Evolutionary conservation across 2,797 vertebrate species (phyloP).

Genomic region (Microtus californicus): DNA sequence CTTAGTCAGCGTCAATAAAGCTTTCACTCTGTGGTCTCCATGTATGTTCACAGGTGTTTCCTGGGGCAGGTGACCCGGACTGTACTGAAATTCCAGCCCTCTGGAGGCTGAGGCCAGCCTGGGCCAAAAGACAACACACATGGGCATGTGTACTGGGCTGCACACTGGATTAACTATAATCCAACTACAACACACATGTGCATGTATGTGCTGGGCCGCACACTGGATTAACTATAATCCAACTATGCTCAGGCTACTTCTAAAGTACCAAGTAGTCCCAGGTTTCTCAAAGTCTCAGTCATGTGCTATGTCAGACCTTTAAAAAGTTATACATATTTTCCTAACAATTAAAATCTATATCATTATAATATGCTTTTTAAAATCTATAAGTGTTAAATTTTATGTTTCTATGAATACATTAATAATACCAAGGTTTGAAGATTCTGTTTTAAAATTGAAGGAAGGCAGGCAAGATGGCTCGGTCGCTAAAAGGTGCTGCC

Average conservation of each 20-base stretch:
- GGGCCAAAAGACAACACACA: not conserved
- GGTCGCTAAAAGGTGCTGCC: not conserved
- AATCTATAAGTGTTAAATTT: slow-evolving; percentile 46
- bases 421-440: slow-evolving; percentile 43
- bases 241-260: slow-evolving; percentile 16
- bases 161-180: not conserved
- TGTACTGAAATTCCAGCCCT: not conserved
- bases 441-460: slow-evolving; percentile 38
- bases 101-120: not conserved
- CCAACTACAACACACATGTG: too few species aligned
- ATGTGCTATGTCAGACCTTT: not conserved
- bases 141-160: not conserved
- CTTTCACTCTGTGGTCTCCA: not conserved
- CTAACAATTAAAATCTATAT: slow-evolving; percentile 20
- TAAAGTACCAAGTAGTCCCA: slow-evolving; percentile 45
- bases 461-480: too few species aligned
- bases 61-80: not conserved
- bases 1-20: not conserved
- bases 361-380: not conserved
- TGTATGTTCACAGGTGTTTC: not conserved
- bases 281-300: slow-evolving; percentile 57
- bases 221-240: not conserved
- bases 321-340: slow-evolving; percentile 14
- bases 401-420: slow-evolving; percentile 40
- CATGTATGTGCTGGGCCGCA: not conserved